Evolutionary conservation across 2,797 vertebrate genomes (phyloP).

Genomic region (Sebastes hopkinsi): DNA sequence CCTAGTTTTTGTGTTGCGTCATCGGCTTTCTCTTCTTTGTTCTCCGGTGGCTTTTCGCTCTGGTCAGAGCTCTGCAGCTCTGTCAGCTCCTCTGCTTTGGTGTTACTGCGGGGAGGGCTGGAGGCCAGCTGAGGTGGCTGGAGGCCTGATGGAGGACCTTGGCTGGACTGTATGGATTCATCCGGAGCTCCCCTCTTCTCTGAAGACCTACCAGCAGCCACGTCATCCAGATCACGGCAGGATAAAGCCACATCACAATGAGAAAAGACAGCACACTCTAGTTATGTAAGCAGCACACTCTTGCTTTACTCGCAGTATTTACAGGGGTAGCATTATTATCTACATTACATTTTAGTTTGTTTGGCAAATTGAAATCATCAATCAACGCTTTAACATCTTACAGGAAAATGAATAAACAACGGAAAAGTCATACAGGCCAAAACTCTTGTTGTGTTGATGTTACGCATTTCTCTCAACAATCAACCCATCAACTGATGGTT

Average conservation of each 20-base stretch:
- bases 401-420: background rate
- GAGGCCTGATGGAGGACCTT: background rate
- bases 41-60: background rate
- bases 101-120: background rate
- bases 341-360: background rate
- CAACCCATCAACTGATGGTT: background rate
- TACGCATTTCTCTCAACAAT: background rate
- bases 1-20: slow-evolving; percentile 16
- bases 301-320: background rate
- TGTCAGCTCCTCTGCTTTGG: background rate
- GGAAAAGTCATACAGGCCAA: too few species aligned
- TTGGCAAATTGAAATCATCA: background rate
- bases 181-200: slow-evolving; percentile 22
- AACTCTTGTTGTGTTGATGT: too few species aligned
- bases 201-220: slow-evolving; percentile 29
- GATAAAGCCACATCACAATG: background rate
- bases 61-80: background rate
- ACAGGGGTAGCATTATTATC: background rate
- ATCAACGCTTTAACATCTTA: background rate
- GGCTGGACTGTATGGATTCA: background rate
- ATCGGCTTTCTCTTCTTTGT: background rate
- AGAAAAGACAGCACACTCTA: background rate
- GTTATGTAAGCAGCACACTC: background rate
- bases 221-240: background rate
- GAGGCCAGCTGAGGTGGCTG: background rate